Conservation (phyloP, 2,797 vertebrate species). For the Sebastes matsubarae region DNA sequence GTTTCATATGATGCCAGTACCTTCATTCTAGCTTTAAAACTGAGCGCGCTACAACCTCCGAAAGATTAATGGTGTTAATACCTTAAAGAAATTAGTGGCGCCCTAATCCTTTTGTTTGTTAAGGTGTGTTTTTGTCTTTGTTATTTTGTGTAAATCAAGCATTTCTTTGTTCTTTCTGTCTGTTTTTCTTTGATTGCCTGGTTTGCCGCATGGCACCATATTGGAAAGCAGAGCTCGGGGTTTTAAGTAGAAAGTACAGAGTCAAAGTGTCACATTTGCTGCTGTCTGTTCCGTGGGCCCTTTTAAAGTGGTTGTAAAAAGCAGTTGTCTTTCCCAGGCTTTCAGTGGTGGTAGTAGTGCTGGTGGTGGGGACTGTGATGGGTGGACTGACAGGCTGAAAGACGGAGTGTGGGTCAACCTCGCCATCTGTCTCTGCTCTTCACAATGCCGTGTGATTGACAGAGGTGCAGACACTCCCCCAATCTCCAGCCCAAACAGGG, state of each 20-base stretch:
- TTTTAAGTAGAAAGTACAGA: conserved; percentile 11
- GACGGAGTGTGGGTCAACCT: conserved; percentile 58
- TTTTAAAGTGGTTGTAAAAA: conserved; percentile 58
- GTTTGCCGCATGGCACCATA: background rate
- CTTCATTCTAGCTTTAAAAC: too few species aligned
- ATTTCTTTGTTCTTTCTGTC: background rate
- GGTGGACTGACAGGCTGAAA: conserved; percentile 53
- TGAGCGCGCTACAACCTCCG: too few species aligned
- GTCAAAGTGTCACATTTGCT: conserved; percentile 48
- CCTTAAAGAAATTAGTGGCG: too few species aligned
- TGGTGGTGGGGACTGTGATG: conserved; percentile 30
- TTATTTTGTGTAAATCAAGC: background rate
- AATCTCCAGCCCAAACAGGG: conserved; percentile 47
- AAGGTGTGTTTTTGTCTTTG: background rate
- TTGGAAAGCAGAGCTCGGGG: background rate
- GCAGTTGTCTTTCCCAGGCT: conserved; percentile 61
- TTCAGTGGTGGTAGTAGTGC: conserved; percentile 10
- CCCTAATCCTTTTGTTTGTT: background rate
- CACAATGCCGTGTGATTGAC: conserved; percentile 64
- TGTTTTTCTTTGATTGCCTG: background rate
- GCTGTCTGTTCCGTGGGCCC: conserved; percentile 31
- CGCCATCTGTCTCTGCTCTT: conserved; percentile 69
- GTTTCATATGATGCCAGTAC: too few species aligned
- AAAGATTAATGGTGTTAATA: too few species aligned
- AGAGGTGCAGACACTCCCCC: conserved; percentile 36